Conservation (phyloP, 2,797 vertebrate species). For the Eleutherodactylus coqui region DNA sequence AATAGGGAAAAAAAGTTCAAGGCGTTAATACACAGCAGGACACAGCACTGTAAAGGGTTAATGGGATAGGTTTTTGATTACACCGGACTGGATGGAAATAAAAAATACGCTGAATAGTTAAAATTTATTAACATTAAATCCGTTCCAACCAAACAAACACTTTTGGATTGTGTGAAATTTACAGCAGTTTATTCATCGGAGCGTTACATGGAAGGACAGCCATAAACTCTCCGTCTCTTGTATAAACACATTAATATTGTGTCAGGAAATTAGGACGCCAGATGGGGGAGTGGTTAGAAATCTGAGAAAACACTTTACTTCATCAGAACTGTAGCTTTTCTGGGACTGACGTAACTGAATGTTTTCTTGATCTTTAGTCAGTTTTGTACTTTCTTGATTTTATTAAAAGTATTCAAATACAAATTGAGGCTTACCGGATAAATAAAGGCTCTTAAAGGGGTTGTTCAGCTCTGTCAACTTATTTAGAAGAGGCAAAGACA, state of each 20-base stretch:
- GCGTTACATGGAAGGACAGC: conserved; percentile 1
- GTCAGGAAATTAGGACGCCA: conserved; percentile 15
- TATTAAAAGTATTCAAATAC: not conserved
- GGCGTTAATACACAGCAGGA: not conserved
- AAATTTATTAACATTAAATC: conserved; percentile 10
- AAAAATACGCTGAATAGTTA: not conserved
- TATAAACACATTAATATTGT: conserved; percentile 10
- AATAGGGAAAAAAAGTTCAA: too few species aligned
- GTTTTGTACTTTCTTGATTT: not conserved
- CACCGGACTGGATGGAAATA: not conserved
- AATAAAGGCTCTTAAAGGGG: not conserved
- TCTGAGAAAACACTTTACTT: not conserved
- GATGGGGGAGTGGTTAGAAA: not conserved
- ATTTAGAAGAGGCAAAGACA: not conserved
- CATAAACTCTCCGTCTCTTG: conserved; percentile 1
- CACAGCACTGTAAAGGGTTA: not conserved
- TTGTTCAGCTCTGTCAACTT: too few species aligned
- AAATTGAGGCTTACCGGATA: not conserved
- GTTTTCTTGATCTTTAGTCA: not conserved
- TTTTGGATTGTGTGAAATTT: conserved; percentile 28
- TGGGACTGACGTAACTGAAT: too few species aligned
- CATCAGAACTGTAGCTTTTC: not conserved
- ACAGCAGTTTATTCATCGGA: not conserved
- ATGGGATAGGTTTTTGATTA: not conserved
- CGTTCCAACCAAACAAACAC: conserved; percentile 14